These are phyloP conservation scores for Festucalex cinctus DNA, from an alignment of 2,113 vertebrate species.

Conservation along the genomic window DNA sequence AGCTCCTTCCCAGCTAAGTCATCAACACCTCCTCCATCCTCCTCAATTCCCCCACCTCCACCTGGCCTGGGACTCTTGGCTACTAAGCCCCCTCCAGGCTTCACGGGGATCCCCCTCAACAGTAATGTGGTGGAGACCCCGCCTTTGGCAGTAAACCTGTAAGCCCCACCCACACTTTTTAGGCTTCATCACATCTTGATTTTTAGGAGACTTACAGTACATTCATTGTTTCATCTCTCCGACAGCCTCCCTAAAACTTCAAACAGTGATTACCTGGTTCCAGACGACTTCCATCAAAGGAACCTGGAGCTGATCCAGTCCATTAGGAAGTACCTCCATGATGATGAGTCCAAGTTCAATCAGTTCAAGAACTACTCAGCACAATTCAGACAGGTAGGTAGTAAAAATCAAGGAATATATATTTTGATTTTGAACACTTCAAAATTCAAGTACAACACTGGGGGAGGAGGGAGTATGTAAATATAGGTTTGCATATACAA, in stretches of 20 bases:
- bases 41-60: slow-evolving; percentile 55
- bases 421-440: too few species aligned
- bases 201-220: background rate
- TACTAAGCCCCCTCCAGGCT: slow-evolving; percentile 92
- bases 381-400: slow-evolving; percentile 98
- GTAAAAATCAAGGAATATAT: too few species aligned
- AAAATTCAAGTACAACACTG: too few species aligned
- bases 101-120: slow-evolving; percentile 82
- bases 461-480: too few species aligned
- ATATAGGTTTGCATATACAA: too few species aligned
- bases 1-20: slow-evolving; percentile 81
- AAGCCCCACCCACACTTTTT: slow-evolving; percentile 41
- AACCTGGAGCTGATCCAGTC: slow-evolving; percentile 93
- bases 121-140: slow-evolving; percentile 73
- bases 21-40: slow-evolving; percentile 40
- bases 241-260: slow-evolving; percentile 62
- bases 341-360: slow-evolving; percentile 88
- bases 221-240: background rate
- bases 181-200: background rate
- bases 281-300: slow-evolving; percentile 90
- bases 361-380: slow-evolving; percentile 92
- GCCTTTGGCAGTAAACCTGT: slow-evolving; percentile 75
- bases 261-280: slow-evolving; percentile 77
- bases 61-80: slow-evolving; percentile 78
- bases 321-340: slow-evolving; percentile 85